Percentiles rank a stretch among this genome's conserved stretches.
These are phyloP conservation scores for Cyclophora albipunctata DNA, from an alignment of 2,888 invertebrate genomes.

Conservation along the genomic window DNA sequence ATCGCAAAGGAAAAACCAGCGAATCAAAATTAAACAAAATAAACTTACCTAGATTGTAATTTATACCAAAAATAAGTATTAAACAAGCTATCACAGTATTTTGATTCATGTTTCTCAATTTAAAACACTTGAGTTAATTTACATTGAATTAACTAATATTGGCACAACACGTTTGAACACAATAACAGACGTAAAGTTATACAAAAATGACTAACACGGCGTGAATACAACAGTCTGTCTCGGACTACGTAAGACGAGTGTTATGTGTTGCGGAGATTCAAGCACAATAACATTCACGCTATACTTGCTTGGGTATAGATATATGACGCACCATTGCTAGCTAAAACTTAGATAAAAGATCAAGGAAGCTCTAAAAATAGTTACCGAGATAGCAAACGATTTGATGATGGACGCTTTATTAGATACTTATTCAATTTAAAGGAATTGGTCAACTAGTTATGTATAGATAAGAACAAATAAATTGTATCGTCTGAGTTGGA, in stretches of 20 bases:
- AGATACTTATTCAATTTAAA: too few species aligned
- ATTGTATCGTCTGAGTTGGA: too few species aligned
- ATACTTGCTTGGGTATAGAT: neutral
- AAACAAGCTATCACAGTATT: slow-evolving; percentile 15
- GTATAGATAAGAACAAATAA: too few species aligned
- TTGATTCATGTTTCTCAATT: slow-evolving; percentile 2
- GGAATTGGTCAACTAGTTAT: too few species aligned
- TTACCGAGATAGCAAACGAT: too few species aligned
- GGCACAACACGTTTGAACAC: neutral
- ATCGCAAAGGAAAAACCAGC: neutral
- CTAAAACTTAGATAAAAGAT: slow-evolving; percentile 9
- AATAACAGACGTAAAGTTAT: neutral
- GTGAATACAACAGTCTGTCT: slow-evolving; percentile 16
- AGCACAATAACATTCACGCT: neutral
- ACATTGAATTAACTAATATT: neutral
- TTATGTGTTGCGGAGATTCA: slow-evolving; percentile 1
- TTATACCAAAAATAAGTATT: slow-evolving; percentile 13
- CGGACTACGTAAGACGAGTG: slow-evolving; percentile 19
- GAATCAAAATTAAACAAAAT: neutral
- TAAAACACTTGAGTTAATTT: slow-evolving; percentile 10
- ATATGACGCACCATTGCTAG: neutral
- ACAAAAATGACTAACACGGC: slow-evolving; percentile 7
- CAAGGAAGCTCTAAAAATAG: slow-evolving; percentile 10
- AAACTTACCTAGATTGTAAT: slow-evolving; percentile 18
- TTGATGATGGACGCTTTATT: too few species aligned